Evolutionary conservation across 2,888 invertebrate species (phyloP), one percentile per base, ranked within the genome.

Genomic region (Caenorhabditis sp.): DNA sequence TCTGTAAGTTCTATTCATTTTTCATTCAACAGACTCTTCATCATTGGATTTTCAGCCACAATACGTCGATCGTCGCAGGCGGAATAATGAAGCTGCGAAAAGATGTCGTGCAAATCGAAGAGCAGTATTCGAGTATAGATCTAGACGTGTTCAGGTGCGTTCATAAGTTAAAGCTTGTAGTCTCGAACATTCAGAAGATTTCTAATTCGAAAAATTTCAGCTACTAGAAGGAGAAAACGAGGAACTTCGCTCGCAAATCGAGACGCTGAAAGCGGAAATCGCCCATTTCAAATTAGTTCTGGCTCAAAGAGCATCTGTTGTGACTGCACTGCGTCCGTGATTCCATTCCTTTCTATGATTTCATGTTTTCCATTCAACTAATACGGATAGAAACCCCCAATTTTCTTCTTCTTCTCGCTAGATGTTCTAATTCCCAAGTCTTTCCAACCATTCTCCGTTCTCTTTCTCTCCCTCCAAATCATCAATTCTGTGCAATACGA

Each of bases 81-180:
- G 93, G 31, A 93, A 93, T 88, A 93, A 93, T 87, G 93, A 93
- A 86, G 93, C 93, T 7, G 93, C 93, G 4, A 90, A 93, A 77
- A 91, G 93, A 84, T 93, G 93, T 85, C 90, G 93, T 10, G 93
- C 93, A 84, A 93, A 93, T 87, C 88, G 93, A 38, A 92, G 93
- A 81, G 91, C 92, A 44, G 90, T 92, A 16, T 92, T 92, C 70
- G 92, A 92, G 64, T 90, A 93, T 73, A 92, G 93, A 7, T 92
- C 92, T 69, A 89, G 93, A 75, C 89, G 93, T 7, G 92, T 89
- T 61, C 86, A 87, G 80, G 88, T 87, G 47, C n/a, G 47, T 47
- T 47, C 47, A 47, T n/a, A 49, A 35, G 54, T 44, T 74, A 3
- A 58, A 49, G 14, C 35, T 22, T 54, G 19, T 26, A 22, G 22